These are phyloP conservation scores for Centropus unirufus DNA, from an alignment of 2,113 vertebrate genomes.

Conservation along the genomic window DNA sequence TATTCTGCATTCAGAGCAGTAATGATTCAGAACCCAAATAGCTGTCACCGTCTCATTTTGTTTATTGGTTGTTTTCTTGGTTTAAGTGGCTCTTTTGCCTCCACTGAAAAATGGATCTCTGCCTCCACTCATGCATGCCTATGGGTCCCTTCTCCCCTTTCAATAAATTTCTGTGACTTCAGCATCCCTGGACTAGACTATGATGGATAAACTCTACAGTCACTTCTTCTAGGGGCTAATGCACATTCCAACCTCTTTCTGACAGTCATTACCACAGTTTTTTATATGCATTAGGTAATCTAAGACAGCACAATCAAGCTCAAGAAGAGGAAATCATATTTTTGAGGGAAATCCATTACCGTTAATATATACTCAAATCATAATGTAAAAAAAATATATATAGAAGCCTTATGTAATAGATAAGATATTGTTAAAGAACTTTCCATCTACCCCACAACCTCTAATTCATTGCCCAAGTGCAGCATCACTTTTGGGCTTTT, in stretches of 20 bases:
- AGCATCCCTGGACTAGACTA: constrained; percentile 11
- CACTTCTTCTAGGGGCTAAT: constrained; percentile 18
- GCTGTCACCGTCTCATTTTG: not conserved
- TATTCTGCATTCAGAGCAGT: not conserved
- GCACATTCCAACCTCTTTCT: constrained; percentile 26
- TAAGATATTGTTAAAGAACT: not conserved
- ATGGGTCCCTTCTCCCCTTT: not conserved
- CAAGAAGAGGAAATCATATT: not conserved
- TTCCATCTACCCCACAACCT: not conserved
- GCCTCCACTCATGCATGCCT: not conserved
- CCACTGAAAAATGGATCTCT: constrained; percentile 18
- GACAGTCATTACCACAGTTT: not conserved
- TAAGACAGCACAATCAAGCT: not conserved
- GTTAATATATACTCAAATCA: not conserved
- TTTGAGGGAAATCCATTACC: not conserved
- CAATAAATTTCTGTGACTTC: constrained; percentile 46
- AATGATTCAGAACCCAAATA: constrained; percentile 45
- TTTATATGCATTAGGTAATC: not conserved
- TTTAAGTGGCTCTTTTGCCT: not conserved
- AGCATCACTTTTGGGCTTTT: not conserved
- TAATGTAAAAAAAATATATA: not conserved
- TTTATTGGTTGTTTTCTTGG: constrained; percentile 38
- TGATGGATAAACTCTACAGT: constrained; percentile 59
- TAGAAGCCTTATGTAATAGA: not conserved
- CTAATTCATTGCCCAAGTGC: not conserved